phyloP scores from a whole-genome alignment of 2,888 invertebrate genomes.

The Antitype chi region DNA sequence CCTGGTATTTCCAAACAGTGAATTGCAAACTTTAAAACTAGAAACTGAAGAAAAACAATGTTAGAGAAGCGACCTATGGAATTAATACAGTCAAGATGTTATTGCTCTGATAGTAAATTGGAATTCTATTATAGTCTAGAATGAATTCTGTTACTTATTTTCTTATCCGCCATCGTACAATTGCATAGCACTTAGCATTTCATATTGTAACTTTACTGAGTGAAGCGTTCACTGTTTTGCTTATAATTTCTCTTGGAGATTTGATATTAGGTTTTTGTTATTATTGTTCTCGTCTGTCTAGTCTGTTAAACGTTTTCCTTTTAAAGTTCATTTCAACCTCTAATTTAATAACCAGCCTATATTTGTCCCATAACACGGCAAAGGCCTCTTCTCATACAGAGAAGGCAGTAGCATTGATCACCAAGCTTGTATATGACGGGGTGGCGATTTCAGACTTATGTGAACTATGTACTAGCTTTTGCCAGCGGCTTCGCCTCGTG shows the following conservation, averaged over 20 bases:
- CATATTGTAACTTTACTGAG: conserved; percentile 53
- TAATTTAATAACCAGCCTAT: background rate
- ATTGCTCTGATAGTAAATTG: conserved; percentile 65
- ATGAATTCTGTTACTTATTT: conserved; percentile 65
- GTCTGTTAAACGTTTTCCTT: background rate
- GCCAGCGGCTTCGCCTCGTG: too few species aligned
- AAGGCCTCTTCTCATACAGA: background rate
- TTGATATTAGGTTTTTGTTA: conserved; percentile 20
- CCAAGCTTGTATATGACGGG: background rate
- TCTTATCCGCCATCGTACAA: conserved; percentile 64
- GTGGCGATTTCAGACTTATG: background rate
- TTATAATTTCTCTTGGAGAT: conserved; percentile 45
- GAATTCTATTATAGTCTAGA: conserved; percentile 66
- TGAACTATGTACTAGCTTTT: too few species aligned
- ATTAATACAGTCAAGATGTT: conserved; percentile 63
- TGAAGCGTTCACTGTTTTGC: conserved; percentile 47
- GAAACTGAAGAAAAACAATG: conserved; percentile 43
- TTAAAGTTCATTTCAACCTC: background rate
- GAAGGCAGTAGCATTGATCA: background rate
- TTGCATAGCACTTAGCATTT: conserved; percentile 63
- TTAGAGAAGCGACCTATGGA: conserved; percentile 53
- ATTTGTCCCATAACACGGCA: background rate
- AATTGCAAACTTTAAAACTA: conserved; percentile 18
- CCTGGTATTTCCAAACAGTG: conserved; percentile 22
- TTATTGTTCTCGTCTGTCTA: background rate